A percentile compares a stretch with the other conserved stretches of the same genome.
phyloP scores from a whole-genome alignment of 2,113 vertebrate species.

The Corydoras maculifer region DNA sequence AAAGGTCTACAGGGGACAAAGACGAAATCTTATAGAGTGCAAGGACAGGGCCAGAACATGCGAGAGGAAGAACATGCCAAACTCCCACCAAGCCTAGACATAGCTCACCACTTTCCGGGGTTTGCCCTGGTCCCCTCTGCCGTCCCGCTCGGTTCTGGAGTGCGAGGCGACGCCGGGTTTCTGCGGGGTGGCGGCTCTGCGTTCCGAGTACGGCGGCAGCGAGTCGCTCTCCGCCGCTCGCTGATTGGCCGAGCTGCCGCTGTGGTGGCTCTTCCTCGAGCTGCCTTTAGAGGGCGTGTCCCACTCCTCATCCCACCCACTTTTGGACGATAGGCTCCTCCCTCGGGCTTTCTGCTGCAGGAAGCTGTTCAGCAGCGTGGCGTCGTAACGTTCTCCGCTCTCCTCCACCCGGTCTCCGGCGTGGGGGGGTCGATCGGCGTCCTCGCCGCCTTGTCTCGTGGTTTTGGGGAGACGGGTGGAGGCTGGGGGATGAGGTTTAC shows the following conservation, averaged over 20 bases:
- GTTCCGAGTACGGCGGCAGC: constrained; percentile 74
- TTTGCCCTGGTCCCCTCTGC: no score
- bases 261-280: constrained; percentile 66
- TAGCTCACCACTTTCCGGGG: no score
- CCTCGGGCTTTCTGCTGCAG: constrained; percentile 76
- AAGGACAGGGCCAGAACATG: neutral
- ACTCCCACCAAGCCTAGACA: no score
- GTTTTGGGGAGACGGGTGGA: no score
- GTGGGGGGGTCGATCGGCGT: no score
- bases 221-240: constrained; percentile 52
- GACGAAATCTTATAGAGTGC: constrained; percentile 38
- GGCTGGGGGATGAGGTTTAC: no score
- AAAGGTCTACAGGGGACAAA: constrained; percentile 41
- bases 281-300: constrained; percentile 78
- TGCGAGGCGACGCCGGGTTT: constrained; percentile 26
- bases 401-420: neutral
- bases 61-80: no score
- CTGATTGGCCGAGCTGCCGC: constrained; percentile 53
- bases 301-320: constrained; percentile 49
- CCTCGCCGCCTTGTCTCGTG: no score
- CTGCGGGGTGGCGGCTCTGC: constrained; percentile 59
- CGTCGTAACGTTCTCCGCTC: constrained; percentile 73
- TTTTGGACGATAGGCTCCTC: constrained; percentile 32
- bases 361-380: constrained; percentile 72
- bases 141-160: no score